Conservation (phyloP, 2,797 vertebrate genomes). For the Siniperca scherzeri region DNA sequence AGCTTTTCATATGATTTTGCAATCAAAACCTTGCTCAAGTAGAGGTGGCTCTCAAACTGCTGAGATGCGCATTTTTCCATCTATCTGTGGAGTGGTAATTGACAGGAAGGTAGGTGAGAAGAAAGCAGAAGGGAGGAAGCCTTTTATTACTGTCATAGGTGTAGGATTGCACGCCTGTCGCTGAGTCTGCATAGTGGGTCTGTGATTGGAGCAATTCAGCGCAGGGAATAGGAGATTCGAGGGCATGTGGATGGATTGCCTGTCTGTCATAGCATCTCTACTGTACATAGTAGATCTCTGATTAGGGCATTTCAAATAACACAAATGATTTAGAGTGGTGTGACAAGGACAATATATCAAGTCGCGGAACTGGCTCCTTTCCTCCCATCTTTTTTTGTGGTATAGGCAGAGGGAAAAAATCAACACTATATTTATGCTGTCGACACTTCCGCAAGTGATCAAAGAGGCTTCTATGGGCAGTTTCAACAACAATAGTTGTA, state of each 20-base stretch:
- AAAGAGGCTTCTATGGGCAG: constrained; percentile 9
- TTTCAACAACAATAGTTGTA: constrained; percentile 28
- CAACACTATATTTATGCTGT: neutral
- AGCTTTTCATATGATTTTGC: constrained; percentile 71
- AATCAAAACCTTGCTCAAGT: constrained; percentile 69
- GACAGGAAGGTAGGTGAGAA: constrained; percentile 72
- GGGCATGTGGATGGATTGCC: constrained; percentile 54
- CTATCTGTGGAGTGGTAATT: constrained; percentile 69
- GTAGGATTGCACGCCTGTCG: constrained; percentile 57
- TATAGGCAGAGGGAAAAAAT: neutral
- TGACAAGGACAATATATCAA: constrained; percentile 53
- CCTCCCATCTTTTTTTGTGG: neutral
- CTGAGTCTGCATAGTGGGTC: constrained; percentile 68
- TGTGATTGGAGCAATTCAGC: constrained; percentile 67
- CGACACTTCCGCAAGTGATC: neutral
- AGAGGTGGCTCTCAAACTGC: constrained; percentile 68
- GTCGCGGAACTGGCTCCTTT: constrained; percentile 29
- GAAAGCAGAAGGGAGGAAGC: constrained; percentile 52
- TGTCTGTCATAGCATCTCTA: constrained; percentile 52
- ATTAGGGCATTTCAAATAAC: constrained; percentile 51
- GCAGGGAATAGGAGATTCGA: constrained; percentile 59
- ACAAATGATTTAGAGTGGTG: constrained; percentile 47
- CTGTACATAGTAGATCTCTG: constrained; percentile 42
- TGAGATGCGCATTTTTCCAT: constrained; percentile 74
- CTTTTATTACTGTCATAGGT: constrained; percentile 77